phyloP scores from a whole-genome alignment of 2,113 vertebrate species.

The Mus spicilegus region DNA sequence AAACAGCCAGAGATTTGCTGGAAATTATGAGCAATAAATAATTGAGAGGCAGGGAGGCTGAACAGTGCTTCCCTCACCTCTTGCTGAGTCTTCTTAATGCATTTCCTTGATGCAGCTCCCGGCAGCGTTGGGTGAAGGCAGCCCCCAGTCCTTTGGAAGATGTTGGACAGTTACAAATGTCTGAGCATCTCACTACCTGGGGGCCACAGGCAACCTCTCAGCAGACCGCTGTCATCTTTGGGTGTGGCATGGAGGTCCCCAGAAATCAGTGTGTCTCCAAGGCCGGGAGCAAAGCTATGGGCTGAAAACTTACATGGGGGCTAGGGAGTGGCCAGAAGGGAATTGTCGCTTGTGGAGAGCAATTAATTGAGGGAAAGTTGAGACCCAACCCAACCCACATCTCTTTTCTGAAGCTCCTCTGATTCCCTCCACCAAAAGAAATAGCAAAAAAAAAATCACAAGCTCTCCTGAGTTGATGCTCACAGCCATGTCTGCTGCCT shows the following conservation, averaged over 20 bases:
- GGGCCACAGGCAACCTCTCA: background rate
- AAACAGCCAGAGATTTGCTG: conserved; percentile 89
- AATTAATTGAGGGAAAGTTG: background rate
- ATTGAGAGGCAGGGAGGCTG: conserved; percentile 86
- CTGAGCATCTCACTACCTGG: background rate
- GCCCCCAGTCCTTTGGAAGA: conserved; percentile 78
- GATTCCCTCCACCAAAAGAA: background rate
- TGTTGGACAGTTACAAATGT: conserved; percentile 82
- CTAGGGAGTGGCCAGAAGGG: background rate
- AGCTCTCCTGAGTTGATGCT: background rate
- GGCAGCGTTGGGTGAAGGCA: conserved; percentile 76
- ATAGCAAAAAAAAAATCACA: background rate
- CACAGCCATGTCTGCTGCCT: background rate
- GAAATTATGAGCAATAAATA: conserved; percentile 90
- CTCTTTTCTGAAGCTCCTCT: background rate
- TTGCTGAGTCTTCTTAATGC: conserved; percentile 87
- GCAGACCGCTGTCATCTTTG: background rate
- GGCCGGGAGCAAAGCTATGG: background rate
- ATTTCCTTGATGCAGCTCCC: conserved; percentile 87
- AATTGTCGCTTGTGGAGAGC: background rate
- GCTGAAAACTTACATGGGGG: background rate
- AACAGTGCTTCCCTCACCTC: conserved; percentile 83
- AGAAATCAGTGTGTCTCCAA: fast-evolving
- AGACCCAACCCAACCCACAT: background rate
- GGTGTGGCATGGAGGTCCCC: background rate